Evolutionary conservation across 2,888 invertebrate genomes (phyloP), one percentile per base, ranked within the genome.

Genomic region (Aphidius colemani): DNA sequence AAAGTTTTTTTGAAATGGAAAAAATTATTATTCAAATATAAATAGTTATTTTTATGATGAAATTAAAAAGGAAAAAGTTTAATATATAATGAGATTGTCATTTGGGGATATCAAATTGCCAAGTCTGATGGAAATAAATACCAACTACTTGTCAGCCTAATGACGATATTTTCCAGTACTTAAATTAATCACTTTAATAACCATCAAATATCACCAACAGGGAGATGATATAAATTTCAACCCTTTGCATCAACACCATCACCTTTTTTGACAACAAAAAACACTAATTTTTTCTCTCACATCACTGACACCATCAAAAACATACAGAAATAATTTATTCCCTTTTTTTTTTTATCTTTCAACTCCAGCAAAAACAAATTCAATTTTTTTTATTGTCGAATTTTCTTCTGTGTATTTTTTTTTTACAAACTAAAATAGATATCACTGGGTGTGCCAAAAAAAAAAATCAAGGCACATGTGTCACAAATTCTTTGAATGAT

Each of bases 121-220:
- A n/a, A 56, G 63, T 45, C 63, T 58, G 63, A 63, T 50, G 53
- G 58, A 63, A 63, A 63, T 63, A 53, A 40, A 44, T 40, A 30
- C 53, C 41, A 40, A 63, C 58, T 63, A 63, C 63, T 63, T 51
- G 57, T 51, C 57, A 53, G 45, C 48, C 40, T 61, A 53, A 48
- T 53, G 10, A 53, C 10, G 5, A 30, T 13, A 48, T 11, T 55
- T 43, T 40, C 7, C 57, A 46, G 48, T 57, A 57, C 57, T 57
- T 39, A 46, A 57, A 57, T 57, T 57, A 57, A 57, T 57, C 57
- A 57, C 57, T 57, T 46, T 48, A 46, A 45, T 18, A 30, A n/a
- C 57, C 46, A 10, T 30, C 10, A 57, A 39, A 30, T 57, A n/a
- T 39, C 10, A 11, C n/a, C 41, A 9, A 30, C 46, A 11, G 10